Evolutionary conservation across 2,797 vertebrate species (phyloP), one percentile per base, ranked within the genome.

Genomic region (Cygnus olor): DNA sequence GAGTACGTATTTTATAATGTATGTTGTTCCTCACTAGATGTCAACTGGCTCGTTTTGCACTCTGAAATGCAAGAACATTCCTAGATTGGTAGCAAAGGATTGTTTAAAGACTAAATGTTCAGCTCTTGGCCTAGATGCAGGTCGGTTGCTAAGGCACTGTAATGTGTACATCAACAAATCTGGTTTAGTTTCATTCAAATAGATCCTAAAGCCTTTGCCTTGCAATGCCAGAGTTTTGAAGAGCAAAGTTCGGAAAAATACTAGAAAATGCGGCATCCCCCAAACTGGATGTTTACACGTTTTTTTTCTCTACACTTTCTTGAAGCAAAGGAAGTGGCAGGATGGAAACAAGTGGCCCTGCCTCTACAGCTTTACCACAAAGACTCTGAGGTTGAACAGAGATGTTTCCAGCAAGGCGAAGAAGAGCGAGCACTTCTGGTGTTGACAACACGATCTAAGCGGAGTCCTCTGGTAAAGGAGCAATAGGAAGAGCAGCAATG

Each of bases 121-220:
- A 63, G 74, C 17, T 77, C 93, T 84, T 93, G 92, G 83, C 70
- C 28, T 20, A 71, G 71, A 20, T 61, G 80, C 89, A 91, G 93
- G 42, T 76, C 8, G 87, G 97, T 95, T 97, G 97, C 96, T 94
- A 97, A 95, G 96, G 94, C 51, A 79, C 60, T 11, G 81, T 4
- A 42, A 81, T 91, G 88, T 96, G 86, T 95, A 93, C 91, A 91
- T 40, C 95, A 97, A 97, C 95, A 96, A 78, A 93, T n/a, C 80
- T 68, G 53, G 27, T 85, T 84, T 3, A 42, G 58, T 45, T 87
- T 94, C 91, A 92, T 89, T 85, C 87, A 94, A 81, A 94, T 13
- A 32, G 63, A 80, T 87, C 66, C 10, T n/a, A 86, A 38, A 94
- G 60, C 80, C 63, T 79, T 54, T 10, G 12, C 72, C 47, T 79